Evolutionary conservation across 2,888 invertebrate species (phyloP).

Genomic region (Plagodis dolabraria): DNA sequence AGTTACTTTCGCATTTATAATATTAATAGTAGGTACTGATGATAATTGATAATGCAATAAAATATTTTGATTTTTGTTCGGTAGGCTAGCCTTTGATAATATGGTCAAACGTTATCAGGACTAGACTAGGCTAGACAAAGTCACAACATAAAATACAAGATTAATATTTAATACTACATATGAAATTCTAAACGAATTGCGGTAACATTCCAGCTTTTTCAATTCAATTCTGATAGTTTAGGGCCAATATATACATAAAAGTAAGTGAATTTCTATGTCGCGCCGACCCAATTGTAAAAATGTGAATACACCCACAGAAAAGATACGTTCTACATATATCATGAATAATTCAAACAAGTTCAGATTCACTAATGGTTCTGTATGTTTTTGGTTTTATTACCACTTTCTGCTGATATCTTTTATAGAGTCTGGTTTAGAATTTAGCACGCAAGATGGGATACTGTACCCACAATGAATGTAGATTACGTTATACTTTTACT

Average conservation of each 20-base stretch:
- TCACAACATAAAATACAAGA: not conserved
- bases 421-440: not conserved
- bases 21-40: too few species aligned
- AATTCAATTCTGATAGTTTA: conserved; percentile 30
- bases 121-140: too few species aligned
- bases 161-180: conserved; percentile 5
- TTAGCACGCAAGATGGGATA: too few species aligned
- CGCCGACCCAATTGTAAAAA: conserved; percentile 47
- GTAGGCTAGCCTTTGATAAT: too few species aligned
- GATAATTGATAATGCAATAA: too few species aligned
- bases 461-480: too few species aligned
- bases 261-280: conserved; percentile 56
- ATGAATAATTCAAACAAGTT: conserved; percentile 50
- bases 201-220: conserved; percentile 20
- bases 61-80: too few species aligned
- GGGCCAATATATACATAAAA: conserved; percentile 43
- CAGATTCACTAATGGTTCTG: conserved; percentile 41
- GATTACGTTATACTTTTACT: too few species aligned
- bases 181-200: conserved; percentile 6
- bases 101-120: too few species aligned
- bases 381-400: conserved; percentile 37
- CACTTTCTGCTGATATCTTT: conserved; percentile 9
- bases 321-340: conserved; percentile 26
- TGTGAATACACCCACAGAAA: conserved; percentile 34
- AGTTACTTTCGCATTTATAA: too few species aligned